Percentiles rank a stretch among this genome's conserved stretches.
Conservation (phyloP, 2,888 invertebrate genomes). For the Platycnemis pennipes region DNA sequence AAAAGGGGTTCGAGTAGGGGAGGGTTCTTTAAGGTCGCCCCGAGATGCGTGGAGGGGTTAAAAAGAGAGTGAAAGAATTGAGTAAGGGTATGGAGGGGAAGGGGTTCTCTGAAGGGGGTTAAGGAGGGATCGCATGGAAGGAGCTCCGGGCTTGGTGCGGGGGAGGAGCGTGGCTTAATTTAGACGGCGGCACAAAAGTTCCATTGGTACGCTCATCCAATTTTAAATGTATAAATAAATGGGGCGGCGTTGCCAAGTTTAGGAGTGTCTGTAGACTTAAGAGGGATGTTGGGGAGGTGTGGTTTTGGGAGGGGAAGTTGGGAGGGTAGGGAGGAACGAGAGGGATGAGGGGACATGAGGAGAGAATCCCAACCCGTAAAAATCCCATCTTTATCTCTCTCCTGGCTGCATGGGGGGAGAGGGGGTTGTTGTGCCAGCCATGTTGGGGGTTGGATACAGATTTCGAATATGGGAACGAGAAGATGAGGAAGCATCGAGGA, state of each 20-base stretch:
- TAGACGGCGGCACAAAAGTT: conserved; percentile 49
- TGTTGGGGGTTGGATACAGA: too few relatives aligned
- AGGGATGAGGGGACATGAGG: neutral
- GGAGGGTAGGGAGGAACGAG: neutral
- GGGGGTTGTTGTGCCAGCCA: neutral
- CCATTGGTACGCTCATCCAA: conserved; percentile 41
- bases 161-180: conserved; percentile 37
- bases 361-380: neutral
- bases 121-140: neutral
- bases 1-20: too few relatives aligned
- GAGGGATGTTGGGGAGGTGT: neutral
- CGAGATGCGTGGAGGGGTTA: neutral
- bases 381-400: too few relatives aligned
- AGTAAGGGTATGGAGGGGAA: neutral
- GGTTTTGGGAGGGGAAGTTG: neutral
- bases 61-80: conserved; percentile 5
- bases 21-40: neutral
- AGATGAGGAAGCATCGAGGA: neutral
- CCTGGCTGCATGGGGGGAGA: too few relatives aligned
- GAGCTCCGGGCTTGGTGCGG: neutral
- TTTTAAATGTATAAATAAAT: conserved; percentile 52
- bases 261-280: neutral
- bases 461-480: neutral
- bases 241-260: conserved; percentile 29
- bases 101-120: neutral